A percentile compares a stretch with the other conserved stretches of the same genome.
phyloP scores from a whole-genome alignment of 1,140 invertebrate species.

The Mya arenaria region DNA sequence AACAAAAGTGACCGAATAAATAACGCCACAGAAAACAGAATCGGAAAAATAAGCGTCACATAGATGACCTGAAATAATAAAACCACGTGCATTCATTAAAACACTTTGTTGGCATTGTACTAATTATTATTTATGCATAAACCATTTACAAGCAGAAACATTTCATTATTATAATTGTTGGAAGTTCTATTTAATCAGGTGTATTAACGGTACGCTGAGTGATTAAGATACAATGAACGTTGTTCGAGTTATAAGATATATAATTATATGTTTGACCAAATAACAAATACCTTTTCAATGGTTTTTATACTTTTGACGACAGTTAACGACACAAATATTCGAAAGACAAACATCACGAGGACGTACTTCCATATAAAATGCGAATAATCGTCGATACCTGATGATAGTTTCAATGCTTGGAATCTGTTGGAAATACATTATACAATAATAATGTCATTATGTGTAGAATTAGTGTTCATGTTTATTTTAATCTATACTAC shows the following conservation, averaged over 20 bases:
- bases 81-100: no score
- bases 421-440: not conserved
- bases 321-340: conserved; percentile 5
- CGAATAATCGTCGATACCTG: conserved; percentile 13
- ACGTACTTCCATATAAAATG: conserved; percentile 24
- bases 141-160: no score
- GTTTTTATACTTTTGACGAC: conserved; percentile 37
- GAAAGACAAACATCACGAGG: conserved; percentile 4
- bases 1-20: no score
- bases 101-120: no score
- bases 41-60: not conserved
- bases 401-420: conserved; percentile 31
- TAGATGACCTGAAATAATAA: not conserved
- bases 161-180: no score
- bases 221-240: not conserved
- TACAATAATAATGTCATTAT: no score
- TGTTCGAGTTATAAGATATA: not conserved
- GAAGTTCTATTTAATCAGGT: no score
- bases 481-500: no score
- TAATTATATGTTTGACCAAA: not conserved
- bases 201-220: no score
- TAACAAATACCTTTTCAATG: conserved; percentile 23
- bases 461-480: no score
- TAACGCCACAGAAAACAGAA: not conserved
- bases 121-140: no score